Percentiles rank a stretch among this genome's conserved stretches.
phyloP scores from a whole-genome alignment of 2,113 vertebrate genomes.

The Tilapia sparmanii region DNA sequence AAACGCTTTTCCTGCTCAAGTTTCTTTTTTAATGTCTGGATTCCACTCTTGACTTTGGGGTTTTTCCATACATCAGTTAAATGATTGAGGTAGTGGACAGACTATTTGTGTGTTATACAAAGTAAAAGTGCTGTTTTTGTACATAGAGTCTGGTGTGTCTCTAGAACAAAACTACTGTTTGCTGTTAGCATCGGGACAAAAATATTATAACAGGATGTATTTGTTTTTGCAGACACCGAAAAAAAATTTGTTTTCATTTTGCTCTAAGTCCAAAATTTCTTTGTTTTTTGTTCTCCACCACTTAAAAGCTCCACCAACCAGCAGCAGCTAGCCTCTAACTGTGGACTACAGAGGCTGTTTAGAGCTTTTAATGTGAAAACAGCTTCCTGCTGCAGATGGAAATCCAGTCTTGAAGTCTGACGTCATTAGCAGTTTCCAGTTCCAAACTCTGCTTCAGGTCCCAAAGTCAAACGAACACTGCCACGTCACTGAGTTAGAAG shows the following conservation, averaged over 20 bases:
- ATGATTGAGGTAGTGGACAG: background rate
- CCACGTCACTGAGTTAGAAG: background rate
- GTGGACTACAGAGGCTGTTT: background rate
- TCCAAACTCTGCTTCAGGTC: background rate
- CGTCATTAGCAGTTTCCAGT: background rate
- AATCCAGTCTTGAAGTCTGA: background rate
- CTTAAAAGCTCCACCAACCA: background rate
- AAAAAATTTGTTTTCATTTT: fast-evolving
- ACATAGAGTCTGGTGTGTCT: background rate
- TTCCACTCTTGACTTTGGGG: background rate
- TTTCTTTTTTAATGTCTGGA: background rate
- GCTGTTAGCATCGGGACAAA: background rate
- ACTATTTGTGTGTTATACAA: background rate
- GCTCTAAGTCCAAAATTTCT: background rate
- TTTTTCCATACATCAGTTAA: background rate
- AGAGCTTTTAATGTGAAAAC: background rate
- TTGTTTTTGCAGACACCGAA: background rate
- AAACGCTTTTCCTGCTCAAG: background rate
- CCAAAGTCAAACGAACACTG: background rate
- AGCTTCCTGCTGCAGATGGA: background rate
- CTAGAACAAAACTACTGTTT: background rate
- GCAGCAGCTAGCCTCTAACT: background rate
- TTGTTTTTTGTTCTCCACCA: background rate
- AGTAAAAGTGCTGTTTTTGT: background rate
- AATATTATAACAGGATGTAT: background rate